Base-by-base conservation (phyloP, 1,140 invertebrate species). In the Hylyphantes graminicola region DNA sequence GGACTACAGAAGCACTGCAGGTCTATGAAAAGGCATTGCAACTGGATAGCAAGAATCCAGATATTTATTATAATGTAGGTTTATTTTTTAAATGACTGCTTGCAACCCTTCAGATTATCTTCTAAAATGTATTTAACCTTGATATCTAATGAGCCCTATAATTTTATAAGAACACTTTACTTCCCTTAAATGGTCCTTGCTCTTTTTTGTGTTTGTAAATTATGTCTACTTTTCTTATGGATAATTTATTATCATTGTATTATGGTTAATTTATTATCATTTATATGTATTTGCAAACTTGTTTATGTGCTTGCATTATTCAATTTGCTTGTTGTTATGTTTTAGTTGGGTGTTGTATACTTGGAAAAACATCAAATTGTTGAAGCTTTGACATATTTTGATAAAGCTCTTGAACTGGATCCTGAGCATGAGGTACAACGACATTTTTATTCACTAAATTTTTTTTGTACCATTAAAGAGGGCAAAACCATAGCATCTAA, bases 61-160 rank as follows among this genome's bases (percentile, higher is more conserved):
- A 98, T 89, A 97, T 99, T 87, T 97, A 98, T 90, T 99, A 98
- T 88, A 99, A 99, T 90, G 95, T 96, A 91, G 93, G 93, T 92
- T 85, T 61, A 61, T 61, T 15, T 61, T 61, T 15, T 61, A 61
- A 61, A 35, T 35, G 35, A 35, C 35, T 21, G 53, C n/a, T 48
- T 19, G 13, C 13, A 57, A 59, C 55, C 81, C 21, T 12, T 15
- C 13, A 15, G 13, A 53, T 3, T 51, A 51, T 53, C 48, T 55
- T 11, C 54, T 11, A 15, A 15, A 15, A 3, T 15, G 54, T 82
- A 68, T 84, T 11, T 61, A 17, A 21, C 5, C 35, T 35, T 35
- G 35, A 35, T 35, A 5, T 35, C 35, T 35, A 35, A 35, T 35
- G 35, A 35, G 35, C 35, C 8, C 7, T 48, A 54, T n/a, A n/a